Conservation (phyloP, 2,113 vertebrate genomes). For the Lepisosteus osseus region DNA sequence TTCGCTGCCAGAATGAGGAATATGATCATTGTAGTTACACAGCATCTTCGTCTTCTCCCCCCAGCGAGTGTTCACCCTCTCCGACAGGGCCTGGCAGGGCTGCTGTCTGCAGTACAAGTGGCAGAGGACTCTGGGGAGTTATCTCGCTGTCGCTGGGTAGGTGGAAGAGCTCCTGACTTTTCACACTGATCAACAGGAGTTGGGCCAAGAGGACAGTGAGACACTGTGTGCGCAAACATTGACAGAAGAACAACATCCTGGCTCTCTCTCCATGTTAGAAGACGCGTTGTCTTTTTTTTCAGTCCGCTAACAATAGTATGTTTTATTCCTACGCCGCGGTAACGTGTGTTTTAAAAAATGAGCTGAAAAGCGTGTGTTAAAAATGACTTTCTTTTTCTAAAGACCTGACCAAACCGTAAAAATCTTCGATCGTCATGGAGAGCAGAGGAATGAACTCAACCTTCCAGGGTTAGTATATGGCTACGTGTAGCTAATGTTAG, state of each 20-base stretch:
- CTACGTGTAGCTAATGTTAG: too few species aligned
- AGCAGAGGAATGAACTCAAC: conserved; percentile 86
- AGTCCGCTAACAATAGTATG: too few species aligned
- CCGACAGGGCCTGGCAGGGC: conserved; percentile 77
- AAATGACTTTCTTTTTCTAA: conserved; percentile 26
- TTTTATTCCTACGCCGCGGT: too few species aligned
- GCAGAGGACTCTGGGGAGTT: conserved; percentile 91
- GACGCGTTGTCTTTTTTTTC: neutral
- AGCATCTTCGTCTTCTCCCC: conserved; percentile 17
- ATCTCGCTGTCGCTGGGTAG: conserved; percentile 92
- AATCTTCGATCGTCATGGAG: conserved; percentile 96
- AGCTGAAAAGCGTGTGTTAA: neutral
- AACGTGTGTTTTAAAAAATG: neutral
- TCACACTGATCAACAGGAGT: too few species aligned
- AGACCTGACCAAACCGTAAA: conserved; percentile 85
- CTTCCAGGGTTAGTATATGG: conserved; percentile 78
- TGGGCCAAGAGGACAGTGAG: too few species aligned
- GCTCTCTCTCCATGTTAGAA: neutral
- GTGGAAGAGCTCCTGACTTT: conserved; percentile 28
- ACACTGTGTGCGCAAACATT: too few species aligned
- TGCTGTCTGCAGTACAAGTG: conserved; percentile 79
- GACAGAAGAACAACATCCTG: neutral
- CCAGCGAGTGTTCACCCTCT: conserved; percentile 83
- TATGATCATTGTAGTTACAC: too few species aligned
- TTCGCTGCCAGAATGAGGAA: too few species aligned